Evolutionary conservation across 2,113 vertebrate species (phyloP).

Genomic region (Columbina picui): DNA sequence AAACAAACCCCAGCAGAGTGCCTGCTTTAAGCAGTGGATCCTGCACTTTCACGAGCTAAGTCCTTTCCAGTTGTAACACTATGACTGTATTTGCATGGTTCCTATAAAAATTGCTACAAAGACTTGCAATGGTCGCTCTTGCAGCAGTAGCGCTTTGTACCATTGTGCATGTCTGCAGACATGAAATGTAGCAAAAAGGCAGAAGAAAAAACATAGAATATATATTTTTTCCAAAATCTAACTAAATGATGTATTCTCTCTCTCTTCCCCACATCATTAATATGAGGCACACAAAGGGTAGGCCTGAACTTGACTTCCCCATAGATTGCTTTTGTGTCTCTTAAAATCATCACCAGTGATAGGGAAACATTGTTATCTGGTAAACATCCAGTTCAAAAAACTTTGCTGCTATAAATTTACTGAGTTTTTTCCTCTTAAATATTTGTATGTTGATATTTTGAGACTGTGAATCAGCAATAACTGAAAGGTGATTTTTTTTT

Average conservation of each 20-base stretch:
- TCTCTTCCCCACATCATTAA: conserved; percentile 14
- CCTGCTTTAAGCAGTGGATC: conserved; percentile 13
- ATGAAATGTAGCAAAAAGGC: conserved; percentile 60
- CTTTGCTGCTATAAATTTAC: conserved; percentile 32
- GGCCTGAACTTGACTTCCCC: conserved; percentile 13
- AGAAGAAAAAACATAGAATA: not conserved
- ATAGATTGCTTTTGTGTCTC: conserved; percentile 28
- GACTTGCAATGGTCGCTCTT: conserved; percentile 19
- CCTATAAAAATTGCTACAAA: conserved; percentile 27
- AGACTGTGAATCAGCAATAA: conserved; percentile 73
- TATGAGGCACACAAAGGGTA: conserved; percentile 51
- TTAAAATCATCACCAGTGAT: not conserved
- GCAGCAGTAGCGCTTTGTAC: conserved; percentile 22
- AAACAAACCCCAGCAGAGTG: not conserved
- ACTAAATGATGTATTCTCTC: not conserved
- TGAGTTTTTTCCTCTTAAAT: not conserved
- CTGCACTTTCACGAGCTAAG: not conserved
- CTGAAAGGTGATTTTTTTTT: conserved; percentile 70
- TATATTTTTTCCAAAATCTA: conserved; percentile 12
- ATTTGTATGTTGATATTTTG: conserved; percentile 66
- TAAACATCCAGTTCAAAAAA: not conserved
- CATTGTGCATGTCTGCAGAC: conserved; percentile 62
- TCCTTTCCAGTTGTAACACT: conserved; percentile 5
- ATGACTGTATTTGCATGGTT: conserved; percentile 35
- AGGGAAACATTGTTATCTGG: not conserved